Evolutionary conservation across 2,888 invertebrate species (phyloP).

Genomic region (Ophion ellenae): DNA sequence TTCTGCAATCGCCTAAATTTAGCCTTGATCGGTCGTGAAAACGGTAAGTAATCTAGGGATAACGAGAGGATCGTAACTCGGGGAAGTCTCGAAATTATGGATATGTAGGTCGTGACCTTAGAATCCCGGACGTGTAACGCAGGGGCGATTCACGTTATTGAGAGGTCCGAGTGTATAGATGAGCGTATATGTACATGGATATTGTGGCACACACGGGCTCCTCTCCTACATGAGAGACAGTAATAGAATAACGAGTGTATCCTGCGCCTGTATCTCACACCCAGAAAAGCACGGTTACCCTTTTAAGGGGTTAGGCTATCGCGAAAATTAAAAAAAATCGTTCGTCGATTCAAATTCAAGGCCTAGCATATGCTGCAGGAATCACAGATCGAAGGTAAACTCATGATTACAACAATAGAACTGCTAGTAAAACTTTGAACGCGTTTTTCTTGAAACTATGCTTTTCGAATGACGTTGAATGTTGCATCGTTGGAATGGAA

Average conservation of each 20-base stretch:
- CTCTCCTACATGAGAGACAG: slow-evolving; percentile 1
- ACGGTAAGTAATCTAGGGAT: slow-evolving; percentile 27
- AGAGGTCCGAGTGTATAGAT: slow-evolving; percentile 30
- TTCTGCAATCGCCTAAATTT: slow-evolving; percentile 45
- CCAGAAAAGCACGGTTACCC: neutral
- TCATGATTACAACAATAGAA: too few species aligned
- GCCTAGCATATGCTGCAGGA: too few species aligned
- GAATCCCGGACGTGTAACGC: slow-evolving; percentile 26
- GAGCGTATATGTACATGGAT: slow-evolving; percentile 15
- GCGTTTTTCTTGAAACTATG: too few species aligned
- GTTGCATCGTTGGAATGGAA: too few species aligned
- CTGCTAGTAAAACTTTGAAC: too few species aligned
- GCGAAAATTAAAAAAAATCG: too few species aligned
- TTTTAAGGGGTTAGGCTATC: neutral
- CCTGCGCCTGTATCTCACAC: neutral
- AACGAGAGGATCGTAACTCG: neutral
- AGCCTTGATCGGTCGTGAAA: slow-evolving; percentile 34
- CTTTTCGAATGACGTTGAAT: too few species aligned
- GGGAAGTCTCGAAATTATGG: neutral
- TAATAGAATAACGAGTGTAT: slow-evolving; percentile 38
- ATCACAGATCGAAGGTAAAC: too few species aligned
- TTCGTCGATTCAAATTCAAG: too few species aligned
- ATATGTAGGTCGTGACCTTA: slow-evolving; percentile 36
- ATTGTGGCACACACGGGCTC: neutral
- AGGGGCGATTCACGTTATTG: slow-evolving; percentile 23